Base-by-base conservation (phyloP, 2,797 vertebrate genomes). In the Smutsia temminckii region DNA sequence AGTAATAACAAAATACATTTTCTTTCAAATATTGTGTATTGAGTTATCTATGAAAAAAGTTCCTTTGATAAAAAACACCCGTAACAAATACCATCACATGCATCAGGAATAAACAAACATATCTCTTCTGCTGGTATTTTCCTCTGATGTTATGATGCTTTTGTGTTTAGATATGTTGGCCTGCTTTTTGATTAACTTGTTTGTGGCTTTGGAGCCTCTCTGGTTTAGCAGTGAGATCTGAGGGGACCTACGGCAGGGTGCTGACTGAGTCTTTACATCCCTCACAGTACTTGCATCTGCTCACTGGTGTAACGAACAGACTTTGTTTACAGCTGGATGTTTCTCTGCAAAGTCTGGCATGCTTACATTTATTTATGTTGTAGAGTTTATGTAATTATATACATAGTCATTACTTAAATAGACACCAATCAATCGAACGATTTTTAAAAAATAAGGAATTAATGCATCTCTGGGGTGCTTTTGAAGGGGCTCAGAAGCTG, bases 1-100 rank as follows among this genome's bases (percentile, higher is more conserved):
- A 92, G 94, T 89, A 92, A 96, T 94, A 92, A 92, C 89, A 97
- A 96, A 88, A 92, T 69, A 42, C 42, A 59, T 94, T 97, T 97
- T 90, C 95, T 94, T 92, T 90, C 91, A 79, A 95, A 94, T 93
- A 96, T 68, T 88, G 79, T 96, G 85, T 96, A 85, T 92, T 49
- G 87, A 37, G 34, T 95, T 93, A 93, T 93, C 95, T 78, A 27
- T 85, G 87, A 72, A 71, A 64, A 93, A 86, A 92, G 57, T 51
- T 51, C 75, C 74, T 95, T 74, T 93, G 78, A 77, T 93, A 85
- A 83, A 85, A 88, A 71, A 14, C 66, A 79, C 63, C 29, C 4
- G 20, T 12, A 51, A 57, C 75, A 66, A 63, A 37, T 27, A 37
- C 34, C 9, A 59, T 72, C 34, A 11, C 12, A 1, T 12, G 32